Percentiles rank a stretch among this genome's conserved stretches.
Evolutionary conservation across 2,797 vertebrate genomes (phyloP).

Genomic region (Ataeniobius toweri): DNA sequence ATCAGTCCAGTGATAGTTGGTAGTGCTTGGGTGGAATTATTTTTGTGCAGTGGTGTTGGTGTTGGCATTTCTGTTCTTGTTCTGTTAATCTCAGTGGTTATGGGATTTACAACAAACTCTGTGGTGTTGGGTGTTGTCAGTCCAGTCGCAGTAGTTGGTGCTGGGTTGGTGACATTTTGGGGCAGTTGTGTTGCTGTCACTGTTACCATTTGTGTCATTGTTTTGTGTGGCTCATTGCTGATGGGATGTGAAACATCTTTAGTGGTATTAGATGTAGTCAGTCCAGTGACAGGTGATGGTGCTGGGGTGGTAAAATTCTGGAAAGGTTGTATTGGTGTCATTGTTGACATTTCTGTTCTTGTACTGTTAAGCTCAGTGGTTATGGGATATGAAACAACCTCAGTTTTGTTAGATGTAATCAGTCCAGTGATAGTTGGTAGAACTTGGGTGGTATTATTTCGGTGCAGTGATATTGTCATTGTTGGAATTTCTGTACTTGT

Average conservation of each 20-base stretch:
- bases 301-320: no score
- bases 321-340: background rate
- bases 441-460: background rate
- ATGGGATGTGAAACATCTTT: constrained; percentile 3
- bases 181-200: constrained; percentile 9
- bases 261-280: constrained; percentile 21
- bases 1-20: background rate
- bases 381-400: constrained; percentile 1
- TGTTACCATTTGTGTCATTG: constrained; percentile 15
- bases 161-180: background rate
- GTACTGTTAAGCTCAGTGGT: constrained; percentile 14
- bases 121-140: constrained; percentile 15
- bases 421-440: constrained; percentile 1
- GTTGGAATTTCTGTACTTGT: background rate
- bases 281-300: background rate
- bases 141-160: background rate
- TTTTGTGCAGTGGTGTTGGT: background rate
- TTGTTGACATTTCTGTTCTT: background rate
- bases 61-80: background rate
- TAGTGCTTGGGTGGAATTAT: no score
- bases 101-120: constrained; percentile 3
- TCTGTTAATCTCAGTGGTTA: constrained; percentile 15
- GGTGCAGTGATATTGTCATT: background rate
- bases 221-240: constrained; percentile 14
- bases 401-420: constrained; percentile 20